phyloP scores from a whole-genome alignment of 2,113 vertebrate species.

The Electrona antarctica region DNA sequence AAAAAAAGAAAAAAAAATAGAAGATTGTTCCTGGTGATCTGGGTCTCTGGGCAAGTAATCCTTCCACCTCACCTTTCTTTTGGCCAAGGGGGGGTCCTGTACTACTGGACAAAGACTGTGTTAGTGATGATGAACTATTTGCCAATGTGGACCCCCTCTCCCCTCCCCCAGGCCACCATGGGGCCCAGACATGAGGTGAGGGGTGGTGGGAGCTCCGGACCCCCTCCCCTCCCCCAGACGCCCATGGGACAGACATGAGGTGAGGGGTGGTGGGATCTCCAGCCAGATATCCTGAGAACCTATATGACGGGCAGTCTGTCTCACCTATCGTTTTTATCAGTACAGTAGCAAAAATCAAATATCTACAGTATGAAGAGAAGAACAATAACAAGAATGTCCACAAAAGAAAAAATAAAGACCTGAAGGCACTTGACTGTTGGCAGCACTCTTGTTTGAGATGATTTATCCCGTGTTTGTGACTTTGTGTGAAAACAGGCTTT shows the following conservation, averaged over 20 bases:
- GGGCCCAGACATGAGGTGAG: slow-evolving; percentile 28
- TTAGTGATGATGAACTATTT: slow-evolving; percentile 57
- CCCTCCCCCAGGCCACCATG: slow-evolving; percentile 1
- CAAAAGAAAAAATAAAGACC: slow-evolving; percentile 44
- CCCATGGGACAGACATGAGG: slow-evolving; percentile 32
- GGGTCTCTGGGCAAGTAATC: slow-evolving; percentile 50
- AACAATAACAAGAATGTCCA: slow-evolving; percentile 51
- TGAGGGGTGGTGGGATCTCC: slow-evolving; percentile 29
- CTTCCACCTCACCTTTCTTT: slow-evolving; percentile 55
- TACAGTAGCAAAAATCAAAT: slow-evolving; percentile 76
- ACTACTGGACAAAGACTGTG: slow-evolving; percentile 51
- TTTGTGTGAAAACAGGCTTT: slow-evolving; percentile 72
- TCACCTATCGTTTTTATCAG: slow-evolving; percentile 67
- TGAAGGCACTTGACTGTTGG: slow-evolving; percentile 92
- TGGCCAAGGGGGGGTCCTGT: slow-evolving; percentile 23
- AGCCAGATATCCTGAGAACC: slow-evolving; percentile 61
- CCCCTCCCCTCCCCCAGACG: background rate
- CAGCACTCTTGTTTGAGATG: slow-evolving; percentile 63
- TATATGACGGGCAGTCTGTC: slow-evolving; percentile 33
- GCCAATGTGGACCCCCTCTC: slow-evolving; percentile 34
- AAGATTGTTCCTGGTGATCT: slow-evolving; percentile 47
- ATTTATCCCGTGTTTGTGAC: slow-evolving; percentile 71
- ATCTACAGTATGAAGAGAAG: slow-evolving; percentile 57
- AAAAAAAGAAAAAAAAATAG: slow-evolving; percentile 47
- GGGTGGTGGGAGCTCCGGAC: slow-evolving; percentile 14